A percentile compares a stretch with the other conserved stretches of the same genome.
Evolutionary conservation across 2,888 invertebrate genomes (phyloP).

Genomic region (Carabus problematicus): DNA sequence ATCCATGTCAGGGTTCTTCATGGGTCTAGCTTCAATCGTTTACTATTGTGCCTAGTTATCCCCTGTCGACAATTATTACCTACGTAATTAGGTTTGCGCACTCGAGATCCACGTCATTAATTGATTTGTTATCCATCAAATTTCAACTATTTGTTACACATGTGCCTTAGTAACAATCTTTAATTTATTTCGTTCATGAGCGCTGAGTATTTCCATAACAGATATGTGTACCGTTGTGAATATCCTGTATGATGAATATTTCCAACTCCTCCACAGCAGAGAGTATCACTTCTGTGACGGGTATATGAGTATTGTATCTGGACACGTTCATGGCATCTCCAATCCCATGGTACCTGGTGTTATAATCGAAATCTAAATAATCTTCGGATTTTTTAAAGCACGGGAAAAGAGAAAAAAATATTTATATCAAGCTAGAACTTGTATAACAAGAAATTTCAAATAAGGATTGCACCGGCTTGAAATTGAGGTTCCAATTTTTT

Average conservation of each 20-base stretch:
- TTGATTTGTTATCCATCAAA: slow-evolving; percentile 54
- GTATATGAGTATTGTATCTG: slow-evolving; percentile 31
- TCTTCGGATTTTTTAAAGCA: slow-evolving; percentile 42
- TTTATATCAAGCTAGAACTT: neutral
- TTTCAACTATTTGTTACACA: slow-evolving; percentile 66
- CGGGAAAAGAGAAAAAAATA: neutral
- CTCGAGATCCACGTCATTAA: too few species aligned
- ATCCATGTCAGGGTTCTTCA: too few species aligned
- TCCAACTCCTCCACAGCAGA: slow-evolving; percentile 50
- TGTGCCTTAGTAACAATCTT: slow-evolving; percentile 63
- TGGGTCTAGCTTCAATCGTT: too few species aligned
- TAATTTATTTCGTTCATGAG: slow-evolving; percentile 64
- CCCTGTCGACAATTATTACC: too few species aligned
- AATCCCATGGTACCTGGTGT: slow-evolving; percentile 41
- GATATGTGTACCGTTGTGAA: slow-evolving; percentile 51
- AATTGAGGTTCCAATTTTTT: slow-evolving; percentile 62
- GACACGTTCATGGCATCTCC: slow-evolving; percentile 43
- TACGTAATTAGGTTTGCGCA: too few species aligned
- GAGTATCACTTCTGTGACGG: slow-evolving; percentile 37
- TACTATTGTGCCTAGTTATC: too few species aligned
- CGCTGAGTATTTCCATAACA: slow-evolving; percentile 56
- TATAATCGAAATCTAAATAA: slow-evolving; percentile 36
- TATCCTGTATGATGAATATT: slow-evolving; percentile 55
- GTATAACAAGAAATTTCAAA: too few species aligned
- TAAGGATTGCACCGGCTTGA: too few species aligned